Base-by-base conservation (phyloP, 2,888 invertebrate species). In the Agriopis marginaria region DNA sequence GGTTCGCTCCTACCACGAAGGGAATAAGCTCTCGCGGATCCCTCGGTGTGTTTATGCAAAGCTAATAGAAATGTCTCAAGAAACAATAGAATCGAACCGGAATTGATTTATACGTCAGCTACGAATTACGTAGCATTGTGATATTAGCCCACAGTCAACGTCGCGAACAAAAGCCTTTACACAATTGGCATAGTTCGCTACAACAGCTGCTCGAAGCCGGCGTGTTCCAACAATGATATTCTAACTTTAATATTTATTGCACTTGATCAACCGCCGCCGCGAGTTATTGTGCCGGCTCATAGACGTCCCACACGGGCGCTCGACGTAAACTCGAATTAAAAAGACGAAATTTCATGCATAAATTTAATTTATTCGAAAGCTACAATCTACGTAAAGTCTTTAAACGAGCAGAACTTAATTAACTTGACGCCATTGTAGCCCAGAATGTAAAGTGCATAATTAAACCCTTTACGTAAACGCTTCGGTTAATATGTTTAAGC, bases 241-340 rank as follows among this genome's bases (percentile, higher is more conserved):
- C 89, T 89, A 89, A 89, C 89, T 92, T 92, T 91, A 93, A 93
- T 92, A 93, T 93, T 93, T 92, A 93, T 93, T 89, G 89, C 89
- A 90, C 89, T 91, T 90, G 88, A 93, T 91, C 90, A 90, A 91
- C 88, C 88, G 67, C 88, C 88, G 66, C 79, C 79, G 83, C 85
- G 81, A 86, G 82, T 87, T 84, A 80, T 83, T 82, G 82, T 82
- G 80, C 80, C 70, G 60, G 80, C 81, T 79, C 75, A 77, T 77
- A 81, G 76, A 79, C 80, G 78, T 77, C 78, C 76, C 77, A 77
- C 76, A 68, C 71, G 55, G 49, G 66, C 73, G 74, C 75, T 74
- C 75, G 76, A 79, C 79, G 80, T 76, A 75, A 82, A 82, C 81
- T 78, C 79, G 83, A 82, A 85, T 85, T 88, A 89, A 89, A 90